These are phyloP conservation scores for Mimas tiliae DNA, from an alignment of 2,888 invertebrate species.

Conservation along the genomic window DNA sequence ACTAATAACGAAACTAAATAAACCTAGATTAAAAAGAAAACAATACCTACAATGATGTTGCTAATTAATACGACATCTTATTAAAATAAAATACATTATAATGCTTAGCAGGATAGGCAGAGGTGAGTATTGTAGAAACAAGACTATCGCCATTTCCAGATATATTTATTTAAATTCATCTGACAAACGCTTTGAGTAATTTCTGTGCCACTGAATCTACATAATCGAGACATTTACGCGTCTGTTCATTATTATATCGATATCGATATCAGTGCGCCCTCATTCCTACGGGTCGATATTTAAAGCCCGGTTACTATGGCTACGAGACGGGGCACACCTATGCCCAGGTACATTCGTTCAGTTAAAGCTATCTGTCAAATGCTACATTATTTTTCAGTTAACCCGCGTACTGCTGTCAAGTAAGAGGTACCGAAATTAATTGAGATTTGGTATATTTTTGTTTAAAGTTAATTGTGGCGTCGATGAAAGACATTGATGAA, in stretches of 20 bases:
- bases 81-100: too few relatives aligned
- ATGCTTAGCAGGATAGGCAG: too few relatives aligned
- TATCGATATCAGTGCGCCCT: background rate
- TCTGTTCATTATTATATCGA: constrained; percentile 4
- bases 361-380: constrained; percentile 33
- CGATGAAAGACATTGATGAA: too few relatives aligned
- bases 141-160: too few relatives aligned
- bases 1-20: too few relatives aligned
- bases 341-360: constrained; percentile 25
- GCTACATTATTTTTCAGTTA: constrained; percentile 21
- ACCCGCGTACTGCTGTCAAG: background rate
- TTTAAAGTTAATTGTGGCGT: background rate
- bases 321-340: constrained; percentile 39
- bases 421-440: background rate
- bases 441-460: background rate
- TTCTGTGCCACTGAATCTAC: background rate
- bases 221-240: background rate
- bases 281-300: constrained; percentile 42
- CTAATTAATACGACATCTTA: too few relatives aligned
- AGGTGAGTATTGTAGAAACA: too few relatives aligned
- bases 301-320: constrained; percentile 40
- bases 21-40: too few relatives aligned
- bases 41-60: too few relatives aligned
- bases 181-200: too few relatives aligned
- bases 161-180: too few relatives aligned